A percentile compares a stretch with the other conserved stretches of the same genome.
Evolutionary conservation across 2,113 vertebrate species (phyloP).

Genomic region (Mus musculus): GRCm39 chr2:67404501-67405000

Average conservation of each 20-base stretch:
- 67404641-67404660: not conserved
- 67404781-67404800: not conserved
- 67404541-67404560: not conserved
- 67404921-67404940: not conserved
- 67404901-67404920: constrained; percentile 2
- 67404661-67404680: not conserved
- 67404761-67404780: not conserved
- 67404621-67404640: not conserved
- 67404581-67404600: not conserved
- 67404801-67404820: not conserved
- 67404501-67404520: not conserved
- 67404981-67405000: constrained; percentile 18
- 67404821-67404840: constrained; percentile 2
- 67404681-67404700: not conserved
- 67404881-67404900: constrained; percentile 7
- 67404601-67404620: not conserved
- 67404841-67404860: not conserved
- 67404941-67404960: not conserved
- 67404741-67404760: not conserved
- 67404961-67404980: not conserved
- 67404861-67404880: constrained; percentile 29
- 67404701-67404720: not conserved
- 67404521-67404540: not conserved
- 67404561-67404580: not conserved
- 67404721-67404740: not conserved